Percentiles rank a stretch among this genome's conserved stretches.
These are phyloP conservation scores for Drosophila murphyi DNA, from an alignment of 1,140 invertebrate species.

Conservation along the genomic window DNA sequence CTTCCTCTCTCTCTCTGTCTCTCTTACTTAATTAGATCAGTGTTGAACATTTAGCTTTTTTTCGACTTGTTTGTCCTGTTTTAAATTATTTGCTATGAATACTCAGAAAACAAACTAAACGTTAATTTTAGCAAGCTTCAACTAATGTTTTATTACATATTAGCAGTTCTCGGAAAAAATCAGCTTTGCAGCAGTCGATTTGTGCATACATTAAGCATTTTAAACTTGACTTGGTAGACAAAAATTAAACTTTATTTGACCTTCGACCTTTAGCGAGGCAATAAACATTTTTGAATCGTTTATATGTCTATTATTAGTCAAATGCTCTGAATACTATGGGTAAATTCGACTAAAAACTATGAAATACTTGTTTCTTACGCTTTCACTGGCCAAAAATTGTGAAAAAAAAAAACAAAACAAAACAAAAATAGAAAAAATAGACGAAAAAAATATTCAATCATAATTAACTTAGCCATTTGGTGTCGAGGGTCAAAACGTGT, in stretches of 20 bases:
- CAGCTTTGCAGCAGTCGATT: neutral
- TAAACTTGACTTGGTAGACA: neutral
- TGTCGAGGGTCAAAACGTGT: slow-evolving; percentile 29
- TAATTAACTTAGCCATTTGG: slow-evolving; percentile 17
- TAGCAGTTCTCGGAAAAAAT: neutral
- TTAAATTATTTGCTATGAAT: neutral
- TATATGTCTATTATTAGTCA: neutral
- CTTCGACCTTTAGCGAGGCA: slow-evolving; percentile 7
- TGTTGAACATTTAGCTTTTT: neutral
- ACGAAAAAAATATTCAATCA: slow-evolving; percentile 12
- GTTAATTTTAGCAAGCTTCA: no score
- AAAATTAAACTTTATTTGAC: neutral
- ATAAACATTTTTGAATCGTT: neutral
- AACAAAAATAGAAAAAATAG: neutral
- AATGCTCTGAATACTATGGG: neutral
- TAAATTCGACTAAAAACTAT: slow-evolving; percentile 1
- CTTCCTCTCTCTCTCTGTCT: no score
- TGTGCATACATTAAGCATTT: neutral
- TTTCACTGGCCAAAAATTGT: slow-evolving; percentile 38
- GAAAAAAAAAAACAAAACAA: neutral
- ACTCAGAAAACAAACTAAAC: neutral
- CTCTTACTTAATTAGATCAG: neutral
- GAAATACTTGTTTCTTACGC: slow-evolving; percentile 19
- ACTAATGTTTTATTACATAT: neutral
- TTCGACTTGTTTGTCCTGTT: neutral